Evolutionary conservation across 1,140 invertebrate species (phyloP).

Genomic region (Lysiphlebus fabarum): DNA sequence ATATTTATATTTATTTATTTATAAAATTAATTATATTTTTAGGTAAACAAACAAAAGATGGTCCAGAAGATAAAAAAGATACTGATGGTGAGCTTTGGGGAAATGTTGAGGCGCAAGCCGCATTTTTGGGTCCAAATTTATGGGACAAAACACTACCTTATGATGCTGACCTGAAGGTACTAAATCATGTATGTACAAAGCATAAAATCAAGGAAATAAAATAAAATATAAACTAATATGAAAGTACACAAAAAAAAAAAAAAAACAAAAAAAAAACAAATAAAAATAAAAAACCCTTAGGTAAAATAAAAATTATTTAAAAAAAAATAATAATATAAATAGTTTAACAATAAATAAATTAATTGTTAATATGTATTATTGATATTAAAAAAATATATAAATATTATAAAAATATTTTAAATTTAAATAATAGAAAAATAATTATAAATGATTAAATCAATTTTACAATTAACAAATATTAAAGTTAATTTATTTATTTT

Average conservation of each 20-base stretch:
- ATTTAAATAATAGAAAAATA: too few relatives aligned
- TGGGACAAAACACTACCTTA: slow-evolving; percentile 91
- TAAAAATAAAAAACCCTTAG: too few relatives aligned
- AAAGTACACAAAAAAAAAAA: slow-evolving; percentile 1
- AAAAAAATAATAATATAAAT: not conserved
- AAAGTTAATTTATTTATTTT: too few relatives aligned
- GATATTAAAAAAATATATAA: not conserved
- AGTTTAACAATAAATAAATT: not conserved
- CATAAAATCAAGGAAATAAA: slow-evolving; percentile 50
- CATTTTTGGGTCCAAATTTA: slow-evolving; percentile 88
- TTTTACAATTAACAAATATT: too few relatives aligned
- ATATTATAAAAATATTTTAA: not conserved
- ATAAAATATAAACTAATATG: slow-evolving; percentile 18
- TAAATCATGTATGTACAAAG: slow-evolving; percentile 58
- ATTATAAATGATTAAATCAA: too few relatives aligned
- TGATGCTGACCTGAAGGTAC: slow-evolving; percentile 91
- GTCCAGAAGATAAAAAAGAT: slow-evolving; percentile 74
- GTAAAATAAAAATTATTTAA: not conserved
- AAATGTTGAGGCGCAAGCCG: slow-evolving; percentile 83
- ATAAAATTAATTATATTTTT: slow-evolving; percentile 25
- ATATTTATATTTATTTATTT: not conserved
- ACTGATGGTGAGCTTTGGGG: slow-evolving; percentile 80
- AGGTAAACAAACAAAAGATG: slow-evolving; percentile 56
- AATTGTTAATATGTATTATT: not conserved
- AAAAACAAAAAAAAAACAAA: not conserved